Percentiles rank a stretch among this genome's conserved stretches.
Conservation (phyloP, 2,113 vertebrate species). For the Gambusia holbrooki region DNA sequence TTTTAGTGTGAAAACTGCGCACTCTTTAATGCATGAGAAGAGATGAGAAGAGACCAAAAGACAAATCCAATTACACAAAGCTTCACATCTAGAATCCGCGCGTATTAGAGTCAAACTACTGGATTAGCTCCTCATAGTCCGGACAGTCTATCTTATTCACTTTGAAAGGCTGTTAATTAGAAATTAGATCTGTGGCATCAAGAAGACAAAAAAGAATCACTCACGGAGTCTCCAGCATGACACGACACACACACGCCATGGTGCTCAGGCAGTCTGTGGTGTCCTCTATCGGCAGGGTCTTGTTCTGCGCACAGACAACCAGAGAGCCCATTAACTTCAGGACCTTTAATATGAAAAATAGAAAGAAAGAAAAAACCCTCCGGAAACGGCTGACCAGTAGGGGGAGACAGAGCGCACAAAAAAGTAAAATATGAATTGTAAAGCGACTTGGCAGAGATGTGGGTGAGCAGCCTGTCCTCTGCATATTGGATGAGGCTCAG, state of each 20-base stretch:
- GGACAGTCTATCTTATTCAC: background rate
- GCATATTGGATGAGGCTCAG: constrained; percentile 30
- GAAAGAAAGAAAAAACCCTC: too few species aligned
- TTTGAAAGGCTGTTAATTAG: constrained; percentile 28
- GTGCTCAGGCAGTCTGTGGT: constrained; percentile 95
- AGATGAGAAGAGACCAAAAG: constrained; percentile 4
- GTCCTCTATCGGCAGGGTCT: constrained; percentile 93
- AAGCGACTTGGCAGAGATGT: background rate
- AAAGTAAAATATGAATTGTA: background rate
- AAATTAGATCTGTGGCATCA: constrained; percentile 22
- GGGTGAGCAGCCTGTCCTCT: constrained; percentile 6
- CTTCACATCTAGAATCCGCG: constrained; percentile 21
- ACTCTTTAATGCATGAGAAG: too few species aligned
- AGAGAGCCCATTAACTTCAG: too few species aligned
- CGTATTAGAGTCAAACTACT: background rate
- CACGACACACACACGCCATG: constrained; percentile 93
- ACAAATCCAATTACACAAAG: constrained; percentile 1
- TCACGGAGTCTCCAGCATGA: constrained; percentile 96
- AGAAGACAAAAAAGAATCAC: constrained; percentile 55
- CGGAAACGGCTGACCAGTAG: constrained; percentile 39
- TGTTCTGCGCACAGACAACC: constrained; percentile 82
- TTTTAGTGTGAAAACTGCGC: too few species aligned
- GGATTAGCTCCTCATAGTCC: constrained; percentile 21
- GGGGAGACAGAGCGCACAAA: constrained; percentile 47
- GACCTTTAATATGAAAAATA: too few species aligned